These are phyloP conservation scores for Sphaerodactylus townsendi DNA, from an alignment of 2,113 vertebrate species.

Conservation along the genomic window DNA sequence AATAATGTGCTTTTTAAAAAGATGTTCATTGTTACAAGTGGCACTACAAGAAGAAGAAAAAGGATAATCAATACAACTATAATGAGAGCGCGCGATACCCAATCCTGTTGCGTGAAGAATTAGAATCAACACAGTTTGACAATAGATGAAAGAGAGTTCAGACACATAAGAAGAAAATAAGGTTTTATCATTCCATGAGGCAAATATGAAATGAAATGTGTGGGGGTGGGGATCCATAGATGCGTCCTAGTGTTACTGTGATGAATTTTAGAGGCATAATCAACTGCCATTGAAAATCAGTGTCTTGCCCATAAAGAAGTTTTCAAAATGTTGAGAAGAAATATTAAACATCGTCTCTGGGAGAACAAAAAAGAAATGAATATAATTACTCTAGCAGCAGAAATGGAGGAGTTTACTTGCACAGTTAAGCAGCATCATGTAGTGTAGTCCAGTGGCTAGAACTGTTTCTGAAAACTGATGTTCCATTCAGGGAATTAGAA, in stretches of 20 bases:
- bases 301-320: constrained; percentile 14
- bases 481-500: too few relatives aligned
- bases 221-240: background rate
- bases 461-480: background rate
- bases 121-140: background rate
- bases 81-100: constrained; percentile 29
- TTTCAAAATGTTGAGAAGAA: constrained; percentile 20
- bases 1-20: background rate
- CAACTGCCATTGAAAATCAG: background rate
- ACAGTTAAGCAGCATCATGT: background rate
- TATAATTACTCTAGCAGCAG: background rate
- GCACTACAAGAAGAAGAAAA: constrained; percentile 8
- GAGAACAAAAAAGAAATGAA: background rate
- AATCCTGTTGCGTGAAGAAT: background rate
- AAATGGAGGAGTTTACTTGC: background rate
- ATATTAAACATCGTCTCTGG: background rate
- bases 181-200: constrained; percentile 8
- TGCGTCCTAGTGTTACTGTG: background rate
- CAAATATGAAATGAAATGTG: constrained; percentile 13
- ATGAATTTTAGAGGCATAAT: constrained; percentile 18
- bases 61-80: background rate
- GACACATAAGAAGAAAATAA: background rate
- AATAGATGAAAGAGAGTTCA: constrained; percentile 22
- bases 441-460: background rate
- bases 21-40: constrained; percentile 17